Percentiles rank a stretch among this genome's conserved stretches.
These are phyloP conservation scores for Thamnophis elegans DNA, from an alignment of 2,797 vertebrate genomes.

Conservation along the genomic window DNA sequence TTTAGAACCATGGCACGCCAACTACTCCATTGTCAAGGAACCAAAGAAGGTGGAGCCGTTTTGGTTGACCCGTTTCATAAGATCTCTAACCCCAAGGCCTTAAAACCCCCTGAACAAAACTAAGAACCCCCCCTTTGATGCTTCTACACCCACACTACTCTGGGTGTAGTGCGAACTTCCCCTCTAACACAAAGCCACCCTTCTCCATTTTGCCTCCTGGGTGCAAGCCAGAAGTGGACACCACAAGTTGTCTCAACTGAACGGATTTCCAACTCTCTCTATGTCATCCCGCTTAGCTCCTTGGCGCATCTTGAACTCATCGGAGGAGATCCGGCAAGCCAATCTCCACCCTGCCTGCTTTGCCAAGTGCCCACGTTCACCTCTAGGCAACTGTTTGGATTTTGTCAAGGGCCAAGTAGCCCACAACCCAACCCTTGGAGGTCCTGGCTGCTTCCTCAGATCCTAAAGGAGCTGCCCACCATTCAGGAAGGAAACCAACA, in stretches of 20 bases:
- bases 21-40: neutral
- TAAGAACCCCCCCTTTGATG: too few species aligned
- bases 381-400: neutral
- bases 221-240: too few species aligned
- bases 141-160: neutral
- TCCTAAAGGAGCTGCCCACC: neutral
- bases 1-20: neutral
- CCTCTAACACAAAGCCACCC: neutral
- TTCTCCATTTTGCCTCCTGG: neutral
- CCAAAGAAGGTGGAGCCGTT: neutral
- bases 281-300: neutral
- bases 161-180: neutral
- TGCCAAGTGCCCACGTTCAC: neutral
- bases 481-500: neutral
- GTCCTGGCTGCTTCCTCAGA: neutral
- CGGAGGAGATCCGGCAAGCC: neutral
- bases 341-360: neutral
- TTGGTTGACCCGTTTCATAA: neutral
- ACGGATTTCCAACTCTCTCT: too few species aligned
- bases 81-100: neutral
- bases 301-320: neutral
- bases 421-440: neutral
- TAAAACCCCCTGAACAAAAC: neutral
- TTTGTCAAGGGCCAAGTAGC: neutral
- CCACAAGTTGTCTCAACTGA: neutral